Evolutionary conservation across 2,797 vertebrate species (phyloP), one percentile per base, ranked within the genome.

Genomic region (Anolis apletophallus): DNA sequence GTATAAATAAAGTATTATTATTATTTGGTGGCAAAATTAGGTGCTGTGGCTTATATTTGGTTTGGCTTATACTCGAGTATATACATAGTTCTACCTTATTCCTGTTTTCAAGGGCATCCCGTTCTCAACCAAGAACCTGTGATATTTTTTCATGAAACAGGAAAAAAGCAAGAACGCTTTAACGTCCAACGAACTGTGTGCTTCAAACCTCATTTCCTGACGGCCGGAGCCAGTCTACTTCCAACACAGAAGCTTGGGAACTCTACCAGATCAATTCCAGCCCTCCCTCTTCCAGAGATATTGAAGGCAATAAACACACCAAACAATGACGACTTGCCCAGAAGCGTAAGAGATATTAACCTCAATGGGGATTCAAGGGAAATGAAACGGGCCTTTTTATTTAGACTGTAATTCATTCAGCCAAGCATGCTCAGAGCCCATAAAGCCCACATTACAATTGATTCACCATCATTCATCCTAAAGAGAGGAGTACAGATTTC

Each of bases 381-480:
- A 81, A 81, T 54, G n/a, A n/a, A 29, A 29, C 69, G 21, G 46
- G 40, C 40, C 40, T 67, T 64, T 46, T 81, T 74, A 86, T 86
- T 81, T 80, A 40, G 46, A 29, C 69, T 10, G 69, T 73, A 86
- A 81, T 73, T 61, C 69, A 14, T 86, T 74, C 46, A 61, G 32
- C 57, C 16, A 67, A 80, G 78, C 71, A 4, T 12, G 23, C 78
- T 74, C 64, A 75, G n/a, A 9, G 57, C 40, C 52, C 67, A 46
- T 81, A 86, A 64, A 80, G 71, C 55, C 59, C 61, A 14, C 1
- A 3, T n/a, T 23, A 3, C 64, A 64, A 74, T 67, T 81, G 85
- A 86, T 81, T 74, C 69, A 12, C 52, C 19, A 86, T 67, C 73
- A 36, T 46, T 87, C 80, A 73, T 57, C 34, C 26, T 59, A 61